These are phyloP conservation scores for Onychomys torridus DNA, from an alignment of 2,797 vertebrate species.

Conservation along the genomic window DNA sequence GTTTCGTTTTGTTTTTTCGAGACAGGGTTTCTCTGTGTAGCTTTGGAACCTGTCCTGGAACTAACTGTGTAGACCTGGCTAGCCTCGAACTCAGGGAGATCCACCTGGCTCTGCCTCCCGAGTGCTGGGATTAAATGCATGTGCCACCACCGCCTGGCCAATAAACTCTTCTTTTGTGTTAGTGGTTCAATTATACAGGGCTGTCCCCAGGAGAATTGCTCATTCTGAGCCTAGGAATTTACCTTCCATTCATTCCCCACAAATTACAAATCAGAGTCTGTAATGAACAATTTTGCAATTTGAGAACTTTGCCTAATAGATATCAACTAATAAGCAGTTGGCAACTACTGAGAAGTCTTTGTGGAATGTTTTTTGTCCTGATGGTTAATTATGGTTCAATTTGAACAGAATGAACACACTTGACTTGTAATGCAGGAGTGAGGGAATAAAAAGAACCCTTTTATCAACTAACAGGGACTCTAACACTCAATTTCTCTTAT, in stretches of 20 bases:
- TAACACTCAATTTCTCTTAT: constrained; percentile 3
- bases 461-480: background rate
- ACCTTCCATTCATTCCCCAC: background rate
- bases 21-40: too few species aligned
- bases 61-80: too few species aligned
- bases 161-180: background rate
- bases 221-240: background rate
- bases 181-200: background rate
- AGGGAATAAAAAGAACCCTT: background rate
- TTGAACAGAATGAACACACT: background rate
- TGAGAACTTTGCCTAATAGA: background rate
- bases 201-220: background rate
- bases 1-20: too few species aligned
- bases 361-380: background rate
- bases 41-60: too few species aligned
- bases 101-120: too few species aligned
- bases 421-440: background rate
- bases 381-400: background rate
- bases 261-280: background rate
- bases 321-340: background rate
- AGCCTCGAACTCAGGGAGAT: too few species aligned
- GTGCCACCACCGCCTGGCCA: too few species aligned
- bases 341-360: background rate
- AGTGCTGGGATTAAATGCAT: too few species aligned
- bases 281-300: background rate